Percentiles rank a stretch among this genome's conserved stretches.
phyloP scores from a whole-genome alignment of 1,140 invertebrate species.

The Atta texana region DNA sequence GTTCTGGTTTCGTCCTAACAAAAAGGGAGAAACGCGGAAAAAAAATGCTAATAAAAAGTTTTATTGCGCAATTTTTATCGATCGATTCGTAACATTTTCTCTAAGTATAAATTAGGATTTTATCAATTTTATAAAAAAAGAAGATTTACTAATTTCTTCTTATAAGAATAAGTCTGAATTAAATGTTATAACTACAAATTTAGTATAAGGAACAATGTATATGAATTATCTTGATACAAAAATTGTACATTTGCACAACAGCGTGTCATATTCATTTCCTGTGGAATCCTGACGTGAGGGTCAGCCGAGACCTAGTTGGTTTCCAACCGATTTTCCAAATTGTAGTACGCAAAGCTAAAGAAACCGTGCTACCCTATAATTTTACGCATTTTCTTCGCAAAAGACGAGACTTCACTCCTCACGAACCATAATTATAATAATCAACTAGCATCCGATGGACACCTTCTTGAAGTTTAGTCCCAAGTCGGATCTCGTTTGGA shows the following conservation, averaged over 20 bases:
- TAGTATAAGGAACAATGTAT: background rate
- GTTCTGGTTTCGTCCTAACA: slow-evolving; percentile 34
- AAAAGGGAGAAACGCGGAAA: background rate
- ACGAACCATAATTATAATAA: slow-evolving; percentile 59
- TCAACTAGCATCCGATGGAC: slow-evolving; percentile 48
- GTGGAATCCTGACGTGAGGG: slow-evolving; percentile 6
- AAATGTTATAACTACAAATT: background rate
- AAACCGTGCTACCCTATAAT: slow-evolving; percentile 48
- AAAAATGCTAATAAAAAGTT: slow-evolving; percentile 64
- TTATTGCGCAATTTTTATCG: slow-evolving; percentile 23
- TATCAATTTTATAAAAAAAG: background rate
- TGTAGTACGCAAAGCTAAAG: slow-evolving; percentile 45
- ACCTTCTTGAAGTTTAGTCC: slow-evolving; percentile 48
- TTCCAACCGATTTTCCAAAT: slow-evolving; percentile 61
- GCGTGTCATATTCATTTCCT: slow-evolving; percentile 24
- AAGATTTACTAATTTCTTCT: background rate
- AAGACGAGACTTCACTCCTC: slow-evolving; percentile 50
- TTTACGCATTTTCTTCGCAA: slow-evolving; percentile 57
- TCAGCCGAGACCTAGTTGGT: slow-evolving; percentile 16
- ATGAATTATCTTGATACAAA: slow-evolving; percentile 22
- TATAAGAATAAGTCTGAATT: background rate
- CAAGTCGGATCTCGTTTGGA: slow-evolving; percentile 25
- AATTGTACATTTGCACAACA: slow-evolving; percentile 22
- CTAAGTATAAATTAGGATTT: background rate
- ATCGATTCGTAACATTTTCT: background rate